A percentile compares a stretch with the other conserved stretches of the same genome.
Conservation (phyloP, 2,888 invertebrate species). For the Perdita meconis region DNA sequence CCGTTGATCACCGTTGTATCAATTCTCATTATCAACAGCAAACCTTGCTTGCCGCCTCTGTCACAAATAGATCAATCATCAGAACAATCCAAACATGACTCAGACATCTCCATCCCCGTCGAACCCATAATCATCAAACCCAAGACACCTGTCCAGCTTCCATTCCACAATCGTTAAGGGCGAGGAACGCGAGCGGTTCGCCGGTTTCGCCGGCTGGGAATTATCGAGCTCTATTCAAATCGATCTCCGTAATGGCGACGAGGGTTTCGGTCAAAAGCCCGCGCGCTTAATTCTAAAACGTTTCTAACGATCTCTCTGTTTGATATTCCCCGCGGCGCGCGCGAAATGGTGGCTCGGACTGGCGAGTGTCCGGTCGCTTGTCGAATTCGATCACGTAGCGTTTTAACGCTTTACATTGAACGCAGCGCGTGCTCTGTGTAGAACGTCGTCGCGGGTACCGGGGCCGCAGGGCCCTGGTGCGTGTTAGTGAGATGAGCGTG, state of each 20-base stretch:
- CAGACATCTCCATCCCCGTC: no score
- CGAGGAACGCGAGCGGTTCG: conserved; percentile 5
- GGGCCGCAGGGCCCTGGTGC: conserved; percentile 31
- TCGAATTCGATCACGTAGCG: conserved; percentile 79
- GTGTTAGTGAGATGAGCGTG: conserved; percentile 19
- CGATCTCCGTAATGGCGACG: conserved; percentile 28
- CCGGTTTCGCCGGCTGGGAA: conserved; percentile 39
- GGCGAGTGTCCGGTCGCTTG: conserved; percentile 76
- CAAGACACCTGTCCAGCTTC: not conserved
- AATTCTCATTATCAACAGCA: no score
- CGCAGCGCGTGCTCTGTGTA: conserved; percentile 79
- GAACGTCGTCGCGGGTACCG: conserved; percentile 64
- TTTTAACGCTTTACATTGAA: conserved; percentile 79
- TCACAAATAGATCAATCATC: not conserved
- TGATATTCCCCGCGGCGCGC: conserved; percentile 73
- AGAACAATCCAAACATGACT: no score
- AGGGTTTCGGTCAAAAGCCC: conserved; percentile 46
- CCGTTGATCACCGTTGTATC: no score
- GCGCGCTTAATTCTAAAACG: conserved; percentile 70
- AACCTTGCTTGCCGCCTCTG: no score
- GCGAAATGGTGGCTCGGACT: conserved; percentile 75
- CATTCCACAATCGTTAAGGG: not conserved
- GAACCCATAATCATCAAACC: no score
- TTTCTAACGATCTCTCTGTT: conserved; percentile 75
- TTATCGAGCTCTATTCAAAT: conserved; percentile 52